A percentile compares a stretch with the other conserved stretches of the same genome.
Evolutionary conservation across 92 coral and sea anemone genomes (phyloP).

Genomic region (Epizoanthus fatuus): DNA sequence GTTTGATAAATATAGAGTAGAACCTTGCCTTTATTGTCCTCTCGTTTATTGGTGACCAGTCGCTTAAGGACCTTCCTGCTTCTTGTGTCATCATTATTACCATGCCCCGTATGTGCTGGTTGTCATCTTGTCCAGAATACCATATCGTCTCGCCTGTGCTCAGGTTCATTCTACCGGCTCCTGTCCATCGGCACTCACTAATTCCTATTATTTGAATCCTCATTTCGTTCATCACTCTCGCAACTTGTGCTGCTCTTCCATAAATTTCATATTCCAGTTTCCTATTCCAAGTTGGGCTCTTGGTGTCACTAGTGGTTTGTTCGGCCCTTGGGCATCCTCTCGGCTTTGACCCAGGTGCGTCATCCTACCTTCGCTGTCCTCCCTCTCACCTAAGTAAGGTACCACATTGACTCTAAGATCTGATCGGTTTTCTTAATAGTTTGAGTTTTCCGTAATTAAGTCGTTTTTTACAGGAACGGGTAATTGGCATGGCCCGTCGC

Average conservation of each 20-base stretch:
- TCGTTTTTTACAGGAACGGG: constrained; percentile 20
- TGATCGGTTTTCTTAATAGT: neutral
- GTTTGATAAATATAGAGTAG: neutral
- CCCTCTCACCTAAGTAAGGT: constrained; percentile 3
- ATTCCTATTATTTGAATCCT: neutral
- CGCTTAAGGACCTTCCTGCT: constrained; percentile 2
- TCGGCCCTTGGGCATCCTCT: constrained; percentile 32
- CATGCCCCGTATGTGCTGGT: neutral
- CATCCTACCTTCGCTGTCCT: constrained; percentile 2
- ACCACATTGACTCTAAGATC: constrained; percentile 2
- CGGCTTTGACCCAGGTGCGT: constrained; percentile 42
- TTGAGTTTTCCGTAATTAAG: constrained; percentile 37
- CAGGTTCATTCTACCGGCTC: neutral
- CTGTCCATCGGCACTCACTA: constrained; percentile 2
- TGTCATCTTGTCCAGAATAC: constrained; percentile 16
- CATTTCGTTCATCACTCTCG: constrained; percentile 15
- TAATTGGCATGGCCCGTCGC: neutral
- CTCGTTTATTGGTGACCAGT: constrained; percentile 21
- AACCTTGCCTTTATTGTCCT: constrained; percentile 18
- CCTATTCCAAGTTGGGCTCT: constrained; percentile 24
- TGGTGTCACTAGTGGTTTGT: neutral
- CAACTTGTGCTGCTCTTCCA: constrained; percentile 23
- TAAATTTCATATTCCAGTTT: constrained; percentile 29
- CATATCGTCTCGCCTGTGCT: neutral
- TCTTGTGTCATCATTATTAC: constrained; percentile 5